Evolutionary conservation across 1,140 invertebrate species (phyloP).

Genomic region (Diabrotica virgifera): DNA sequence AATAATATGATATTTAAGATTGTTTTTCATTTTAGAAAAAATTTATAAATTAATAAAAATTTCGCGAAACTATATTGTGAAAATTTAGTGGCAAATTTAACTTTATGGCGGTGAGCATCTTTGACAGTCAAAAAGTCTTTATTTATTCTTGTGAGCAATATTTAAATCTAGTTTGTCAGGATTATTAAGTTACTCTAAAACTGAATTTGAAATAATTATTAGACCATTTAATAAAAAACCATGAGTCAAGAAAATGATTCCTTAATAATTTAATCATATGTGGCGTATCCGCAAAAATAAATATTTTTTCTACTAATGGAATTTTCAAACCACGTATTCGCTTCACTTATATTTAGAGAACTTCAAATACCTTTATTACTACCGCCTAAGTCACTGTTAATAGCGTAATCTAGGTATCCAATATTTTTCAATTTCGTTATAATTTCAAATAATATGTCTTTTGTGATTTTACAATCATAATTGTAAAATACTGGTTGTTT

Average conservation of each 20-base stretch:
- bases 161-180: conserved; percentile 21
- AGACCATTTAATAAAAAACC: conserved; percentile 19
- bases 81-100: conserved; percentile 14
- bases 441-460: conserved; percentile 19
- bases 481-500: conserved; percentile 25
- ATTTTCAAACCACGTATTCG: conserved; percentile 25
- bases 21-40: too few relatives aligned
- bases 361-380: conserved; percentile 23
- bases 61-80: too few relatives aligned
- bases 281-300: conserved; percentile 22
- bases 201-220: conserved; percentile 20
- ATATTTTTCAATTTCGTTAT: conserved; percentile 24
- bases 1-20: too few relatives aligned
- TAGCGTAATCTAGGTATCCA: conserved; percentile 16
- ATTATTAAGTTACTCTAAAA: conserved; percentile 19
- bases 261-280: conserved; percentile 22
- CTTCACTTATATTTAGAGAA: conserved; percentile 22
- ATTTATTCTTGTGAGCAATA: conserved; percentile 24
- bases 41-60: too few relatives aligned
- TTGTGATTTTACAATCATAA: conserved; percentile 27
- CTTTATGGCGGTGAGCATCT: conserved; percentile 18
- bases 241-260: conserved; percentile 26
- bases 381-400: conserved; percentile 21
- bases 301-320: conserved; percentile 17
- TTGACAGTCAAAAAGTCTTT: conserved; percentile 20